Base-by-base conservation (phyloP, 1,140 invertebrate genomes). In the Homarus americanus region DNA sequence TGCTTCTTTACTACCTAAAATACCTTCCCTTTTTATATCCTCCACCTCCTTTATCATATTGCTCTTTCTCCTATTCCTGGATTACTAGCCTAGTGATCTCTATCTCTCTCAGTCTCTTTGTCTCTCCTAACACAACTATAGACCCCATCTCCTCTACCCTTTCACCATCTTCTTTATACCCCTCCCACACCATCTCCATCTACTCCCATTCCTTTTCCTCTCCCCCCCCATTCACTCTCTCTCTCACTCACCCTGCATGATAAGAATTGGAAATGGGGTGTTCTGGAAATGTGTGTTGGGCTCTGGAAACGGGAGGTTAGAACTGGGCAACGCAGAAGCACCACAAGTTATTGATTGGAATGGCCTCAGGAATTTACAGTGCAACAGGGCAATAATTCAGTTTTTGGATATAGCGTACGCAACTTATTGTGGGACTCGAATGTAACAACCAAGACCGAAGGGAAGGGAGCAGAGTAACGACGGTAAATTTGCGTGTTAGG, bases 341-440 rank as follows among this genome's bases (percentile, higher is more conserved):
- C 82, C 66, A 41, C 53, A 53, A 73, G 82, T 85, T 85, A 85
- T 85, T 85, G 82, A 85, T 85, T 85, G 63, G 69, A 85, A 85
- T 85, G 69, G 69, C 75, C 76, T 49, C 20, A 15, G 32, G 85
- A 87, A 87, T 87, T 87, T 87, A 87, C 85, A 79, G 75, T 38
- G 36, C 85, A 79, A 79, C 49, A 79, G 49, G 40, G 53, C 85
- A 79, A 79, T 87, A 41, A 79, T 40, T 87, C 85, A 87, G 75
- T 87, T 87, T 87, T 87, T 79, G 73, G 85, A 87, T 80, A 79
- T 66, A 87, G 53, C 76, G 75, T 44, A 41, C 72, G 41, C 32
- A 58, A 78, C 66, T 87, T 87, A 87, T 63, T 79, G 85, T 69
- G 75, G 24, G 44, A 66, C 34, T 79, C 75, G 85, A 75, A 53